Percentiles rank a stretch among this genome's conserved stretches.
Conservation (phyloP, 2,888 invertebrate genomes). For the Anthophora plumipes region DNA sequence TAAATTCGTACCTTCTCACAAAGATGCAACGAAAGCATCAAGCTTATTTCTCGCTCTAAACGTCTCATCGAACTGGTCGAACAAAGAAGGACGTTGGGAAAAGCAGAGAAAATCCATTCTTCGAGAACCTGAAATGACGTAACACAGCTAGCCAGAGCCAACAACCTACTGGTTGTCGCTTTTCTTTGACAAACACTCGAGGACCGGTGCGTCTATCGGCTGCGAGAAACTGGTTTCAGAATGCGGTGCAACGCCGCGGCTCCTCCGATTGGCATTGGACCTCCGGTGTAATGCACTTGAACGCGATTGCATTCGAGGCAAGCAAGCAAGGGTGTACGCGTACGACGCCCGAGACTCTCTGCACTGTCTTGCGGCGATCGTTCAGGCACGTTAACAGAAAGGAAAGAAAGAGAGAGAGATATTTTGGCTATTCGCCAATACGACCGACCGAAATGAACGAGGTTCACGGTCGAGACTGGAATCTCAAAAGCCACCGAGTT, state of each 20-base stretch:
- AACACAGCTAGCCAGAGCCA: not conserved
- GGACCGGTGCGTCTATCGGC: conserved; percentile 18
- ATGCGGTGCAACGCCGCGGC: conserved; percentile 25
- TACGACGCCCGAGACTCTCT: not conserved
- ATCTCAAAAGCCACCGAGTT: conserved; percentile 50
- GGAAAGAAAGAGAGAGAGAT: conserved; percentile 21
- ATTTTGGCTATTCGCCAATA: conserved; percentile 66
- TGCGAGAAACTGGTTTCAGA: conserved; percentile 49
- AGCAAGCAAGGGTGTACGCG: conserved; percentile 5
- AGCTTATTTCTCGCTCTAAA: no score
- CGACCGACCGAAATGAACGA: conserved; percentile 55
- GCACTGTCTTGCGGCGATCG: conserved; percentile 32
- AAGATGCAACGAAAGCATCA: no score
- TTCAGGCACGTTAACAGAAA: conserved; percentile 52
- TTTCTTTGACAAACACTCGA: conserved; percentile 20
- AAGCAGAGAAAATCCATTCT: not conserved
- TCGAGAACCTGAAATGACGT: not conserved
- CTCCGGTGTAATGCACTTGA: conserved; percentile 59
- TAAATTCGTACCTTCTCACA: no score
- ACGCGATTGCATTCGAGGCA: conserved; percentile 51
- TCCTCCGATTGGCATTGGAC: conserved; percentile 57
- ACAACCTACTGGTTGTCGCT: not conserved
- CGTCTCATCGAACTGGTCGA: not conserved
- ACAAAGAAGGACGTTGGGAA: not conserved
- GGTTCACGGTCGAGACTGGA: conserved; percentile 71